phyloP scores from a whole-genome alignment of 1,140 invertebrate genomes.

The Brachionus plicatilis region DNA sequence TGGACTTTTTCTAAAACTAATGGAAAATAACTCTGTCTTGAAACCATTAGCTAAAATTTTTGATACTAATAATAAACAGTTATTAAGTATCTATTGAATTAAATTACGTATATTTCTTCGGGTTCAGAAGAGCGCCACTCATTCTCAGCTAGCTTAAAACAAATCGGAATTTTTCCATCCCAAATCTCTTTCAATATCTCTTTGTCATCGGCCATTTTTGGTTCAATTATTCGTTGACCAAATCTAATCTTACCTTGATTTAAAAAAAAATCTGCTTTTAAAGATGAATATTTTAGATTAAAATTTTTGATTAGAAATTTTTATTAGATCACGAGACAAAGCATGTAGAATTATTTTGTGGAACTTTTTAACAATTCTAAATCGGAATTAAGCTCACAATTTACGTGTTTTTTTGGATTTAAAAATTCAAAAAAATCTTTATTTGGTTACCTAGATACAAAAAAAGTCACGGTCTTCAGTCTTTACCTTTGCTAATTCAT shows the following conservation, averaged over 20 bases:
- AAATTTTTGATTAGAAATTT: background rate
- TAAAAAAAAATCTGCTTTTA: background rate
- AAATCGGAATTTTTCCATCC: conserved; percentile 86
- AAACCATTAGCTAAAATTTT: conserved; percentile 71
- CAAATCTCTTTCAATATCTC: conserved; percentile 88
- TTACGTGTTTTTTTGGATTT: background rate
- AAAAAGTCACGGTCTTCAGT: background rate
- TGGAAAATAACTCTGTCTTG: conserved; percentile 88
- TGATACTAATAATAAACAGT: background rate
- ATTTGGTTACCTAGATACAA: conserved; percentile 24
- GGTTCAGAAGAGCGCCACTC: conserved; percentile 57
- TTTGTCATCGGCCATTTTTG: conserved; percentile 75
- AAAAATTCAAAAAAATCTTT: background rate
- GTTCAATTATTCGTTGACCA: background rate
- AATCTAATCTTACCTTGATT: background rate
- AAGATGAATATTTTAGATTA: background rate
- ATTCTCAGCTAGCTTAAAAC: conserved; percentile 77
- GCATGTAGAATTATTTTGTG: background rate
- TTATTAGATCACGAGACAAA: background rate
- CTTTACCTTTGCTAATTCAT: background rate
- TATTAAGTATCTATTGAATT: background rate
- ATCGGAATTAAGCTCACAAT: background rate
- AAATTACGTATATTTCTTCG: conserved; percentile 35
- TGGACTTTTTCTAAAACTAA: conserved; percentile 89
- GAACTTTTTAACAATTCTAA: background rate